phyloP scores from a whole-genome alignment of 2,113 vertebrate genomes.

The Dascyllus trimaculatus region DNA sequence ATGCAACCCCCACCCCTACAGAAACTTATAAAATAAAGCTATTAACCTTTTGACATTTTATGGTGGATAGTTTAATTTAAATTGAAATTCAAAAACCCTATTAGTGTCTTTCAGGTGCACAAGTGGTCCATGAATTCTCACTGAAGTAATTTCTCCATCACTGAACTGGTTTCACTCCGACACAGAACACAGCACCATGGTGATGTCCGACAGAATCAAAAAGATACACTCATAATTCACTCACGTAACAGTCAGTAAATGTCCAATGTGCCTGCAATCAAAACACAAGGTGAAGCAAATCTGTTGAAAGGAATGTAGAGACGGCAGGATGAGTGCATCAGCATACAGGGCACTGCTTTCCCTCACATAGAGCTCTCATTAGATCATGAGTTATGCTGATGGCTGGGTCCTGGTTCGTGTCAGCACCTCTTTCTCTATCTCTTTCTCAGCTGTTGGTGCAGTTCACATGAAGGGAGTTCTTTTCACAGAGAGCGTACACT shows the following conservation, averaged over 20 bases:
- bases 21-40: no score
- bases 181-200: neutral
- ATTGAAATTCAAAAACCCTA: no score
- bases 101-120: no score
- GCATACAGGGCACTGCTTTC: conserved; percentile 49
- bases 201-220: neutral
- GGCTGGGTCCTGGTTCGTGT: conserved; percentile 73
- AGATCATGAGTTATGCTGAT: conserved; percentile 73
- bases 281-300: conserved; percentile 15
- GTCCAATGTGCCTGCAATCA: conserved; percentile 9
- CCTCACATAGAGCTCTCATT: conserved; percentile 65
- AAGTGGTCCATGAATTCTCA: no score
- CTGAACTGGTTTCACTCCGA: no score
- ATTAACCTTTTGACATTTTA: no score
- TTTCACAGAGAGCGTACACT: conserved; percentile 31
- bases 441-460: conserved; percentile 50
- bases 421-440: conserved; percentile 66
- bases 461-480: conserved; percentile 57
- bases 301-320: conserved; percentile 42
- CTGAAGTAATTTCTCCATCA: no score
- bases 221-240: conserved; percentile 5
- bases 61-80: no score
- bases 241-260: conserved; percentile 23
- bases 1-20: no score
- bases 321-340: conserved; percentile 9